Conservation (phyloP, 2,113 vertebrate species). For the Apodemus sylvaticus region DNA sequence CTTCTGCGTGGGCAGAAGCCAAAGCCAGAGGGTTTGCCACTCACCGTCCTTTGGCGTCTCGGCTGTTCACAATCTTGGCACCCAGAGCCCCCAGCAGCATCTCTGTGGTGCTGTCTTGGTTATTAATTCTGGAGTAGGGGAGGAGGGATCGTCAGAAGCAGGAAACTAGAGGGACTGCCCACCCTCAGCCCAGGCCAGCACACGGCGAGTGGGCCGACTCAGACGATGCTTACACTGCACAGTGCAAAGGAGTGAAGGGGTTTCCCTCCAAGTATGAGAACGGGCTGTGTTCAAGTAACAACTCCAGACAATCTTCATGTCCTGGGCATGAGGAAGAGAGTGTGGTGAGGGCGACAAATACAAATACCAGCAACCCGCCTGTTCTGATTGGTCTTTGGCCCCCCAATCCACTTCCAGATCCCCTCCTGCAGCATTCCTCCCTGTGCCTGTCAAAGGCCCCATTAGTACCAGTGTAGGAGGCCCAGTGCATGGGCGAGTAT, state of each 20-base stretch:
- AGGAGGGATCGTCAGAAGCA: not conserved
- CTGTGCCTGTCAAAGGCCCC: too few relatives aligned
- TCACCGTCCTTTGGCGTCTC: slow-evolving; percentile 97
- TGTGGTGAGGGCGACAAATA: not conserved
- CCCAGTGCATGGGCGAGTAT: slow-evolving; percentile 97
- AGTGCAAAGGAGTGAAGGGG: slow-evolving; percentile 96
- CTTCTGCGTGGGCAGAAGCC: not conserved
- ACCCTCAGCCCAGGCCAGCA: not conserved
- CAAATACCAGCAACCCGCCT: too few relatives aligned
- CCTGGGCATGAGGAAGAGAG: slow-evolving; percentile 83
- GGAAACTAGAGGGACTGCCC: not conserved
- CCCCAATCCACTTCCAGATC: not conserved
- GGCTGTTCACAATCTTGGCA: slow-evolving; percentile 92
- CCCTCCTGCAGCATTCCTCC: not conserved
- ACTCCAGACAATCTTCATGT: slow-evolving; percentile 95
- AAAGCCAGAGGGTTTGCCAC: slow-evolving; percentile 54
- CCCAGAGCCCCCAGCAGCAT: slow-evolving; percentile 93
- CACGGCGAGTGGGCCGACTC: not conserved
- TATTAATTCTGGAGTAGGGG: slow-evolving; percentile 88
- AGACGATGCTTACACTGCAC: slow-evolving; percentile 93
- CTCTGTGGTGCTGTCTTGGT: slow-evolving; percentile 93
- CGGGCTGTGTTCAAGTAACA: slow-evolving; percentile 98
- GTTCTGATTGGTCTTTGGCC: too few relatives aligned
- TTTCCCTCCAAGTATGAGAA: slow-evolving; percentile 95
- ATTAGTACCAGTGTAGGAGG: slow-evolving; percentile 94